Percentiles rank a stretch among this genome's conserved stretches.
Evolutionary conservation across 2,888 invertebrate genomes (phyloP).

Genomic region (Silvanus unidentatus): DNA sequence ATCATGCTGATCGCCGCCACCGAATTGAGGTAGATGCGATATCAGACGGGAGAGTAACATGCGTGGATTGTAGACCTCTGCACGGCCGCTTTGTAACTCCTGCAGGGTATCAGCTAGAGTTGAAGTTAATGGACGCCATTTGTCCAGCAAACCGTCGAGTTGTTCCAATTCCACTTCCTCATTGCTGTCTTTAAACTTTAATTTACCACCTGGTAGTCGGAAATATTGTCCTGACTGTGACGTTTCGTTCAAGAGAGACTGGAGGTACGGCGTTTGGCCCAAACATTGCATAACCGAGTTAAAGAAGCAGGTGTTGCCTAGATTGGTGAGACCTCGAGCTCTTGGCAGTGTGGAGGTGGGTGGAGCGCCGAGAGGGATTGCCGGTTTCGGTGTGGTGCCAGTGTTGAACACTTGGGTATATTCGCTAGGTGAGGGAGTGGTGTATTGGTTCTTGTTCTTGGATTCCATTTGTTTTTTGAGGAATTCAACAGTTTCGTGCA

Average conservation of each 20-base stretch:
- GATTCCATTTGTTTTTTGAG: conserved; percentile 54
- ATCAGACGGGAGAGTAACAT: conserved; percentile 60
- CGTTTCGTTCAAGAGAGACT: conserved; percentile 63
- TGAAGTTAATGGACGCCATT: conserved; percentile 63
- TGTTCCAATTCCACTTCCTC: conserved; percentile 26
- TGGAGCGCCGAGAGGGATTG: too few relatives aligned
- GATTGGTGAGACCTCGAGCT: conserved; percentile 76
- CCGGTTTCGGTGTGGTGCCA: conserved; percentile 25
- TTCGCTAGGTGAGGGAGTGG: conserved; percentile 15
- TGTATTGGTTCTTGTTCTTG: conserved; percentile 10
- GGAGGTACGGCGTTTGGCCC: conserved; percentile 75
- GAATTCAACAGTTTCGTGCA: conserved; percentile 69
- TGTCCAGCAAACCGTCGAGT: conserved; percentile 51
- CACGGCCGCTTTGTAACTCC: conserved; percentile 60
- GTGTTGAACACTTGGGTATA: conserved; percentile 16
- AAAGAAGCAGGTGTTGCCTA: conserved; percentile 96
- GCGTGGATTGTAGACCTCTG: conserved; percentile 59
- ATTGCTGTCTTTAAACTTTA: conserved; percentile 46
- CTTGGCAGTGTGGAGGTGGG: too few relatives aligned
- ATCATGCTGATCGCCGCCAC: conserved; percentile 93
- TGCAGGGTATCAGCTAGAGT: conserved; percentile 63
- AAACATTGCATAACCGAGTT: conserved; percentile 94
- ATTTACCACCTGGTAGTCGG: conserved; percentile 64
- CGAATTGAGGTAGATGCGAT: conserved; percentile 74
- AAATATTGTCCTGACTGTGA: conserved; percentile 63